Percentiles rank a stretch among this genome's conserved stretches.
Evolutionary conservation across 2,888 invertebrate genomes (phyloP).

Genomic region (Drosophila subquinaria): DNA sequence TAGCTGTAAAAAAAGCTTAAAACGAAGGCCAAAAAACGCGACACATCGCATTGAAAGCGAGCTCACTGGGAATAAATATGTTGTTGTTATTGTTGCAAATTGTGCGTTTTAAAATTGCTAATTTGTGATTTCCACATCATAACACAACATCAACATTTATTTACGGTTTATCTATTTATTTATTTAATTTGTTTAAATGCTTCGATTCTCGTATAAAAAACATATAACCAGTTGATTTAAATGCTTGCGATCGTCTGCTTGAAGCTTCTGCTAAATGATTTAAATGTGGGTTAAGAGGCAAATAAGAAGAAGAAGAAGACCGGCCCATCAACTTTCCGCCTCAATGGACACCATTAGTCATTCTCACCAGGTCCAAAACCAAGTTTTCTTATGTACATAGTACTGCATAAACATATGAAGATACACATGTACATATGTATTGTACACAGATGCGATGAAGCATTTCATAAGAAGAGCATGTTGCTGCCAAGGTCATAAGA

Average conservation of each 20-base stretch:
- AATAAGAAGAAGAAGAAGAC: constrained; percentile 17
- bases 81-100: constrained; percentile 45
- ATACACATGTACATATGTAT: background rate
- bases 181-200: constrained; percentile 10
- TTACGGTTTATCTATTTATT: background rate
- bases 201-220: constrained; percentile 5
- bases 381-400: background rate
- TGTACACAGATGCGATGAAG: constrained; percentile 40
- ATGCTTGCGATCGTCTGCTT: constrained; percentile 3
- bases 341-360: constrained; percentile 52
- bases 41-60: constrained; percentile 41
- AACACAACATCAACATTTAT: constrained; percentile 31
- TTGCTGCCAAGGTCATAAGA: constrained; percentile 46
- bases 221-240: constrained; percentile 19
- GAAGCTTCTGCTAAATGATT: constrained; percentile 34
- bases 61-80: constrained; percentile 34
- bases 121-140: constrained; percentile 49
- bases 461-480: constrained; percentile 33
- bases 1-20: constrained; percentile 22
- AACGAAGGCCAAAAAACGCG: constrained; percentile 40
- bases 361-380: constrained; percentile 3
- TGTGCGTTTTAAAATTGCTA: constrained; percentile 58
- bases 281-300: constrained; percentile 66
- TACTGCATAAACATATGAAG: constrained; percentile 4
- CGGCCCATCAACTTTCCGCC: constrained; percentile 33